phyloP scores from a whole-genome alignment of 1,140 invertebrate species.

The Drosophila simulans region DNA sequence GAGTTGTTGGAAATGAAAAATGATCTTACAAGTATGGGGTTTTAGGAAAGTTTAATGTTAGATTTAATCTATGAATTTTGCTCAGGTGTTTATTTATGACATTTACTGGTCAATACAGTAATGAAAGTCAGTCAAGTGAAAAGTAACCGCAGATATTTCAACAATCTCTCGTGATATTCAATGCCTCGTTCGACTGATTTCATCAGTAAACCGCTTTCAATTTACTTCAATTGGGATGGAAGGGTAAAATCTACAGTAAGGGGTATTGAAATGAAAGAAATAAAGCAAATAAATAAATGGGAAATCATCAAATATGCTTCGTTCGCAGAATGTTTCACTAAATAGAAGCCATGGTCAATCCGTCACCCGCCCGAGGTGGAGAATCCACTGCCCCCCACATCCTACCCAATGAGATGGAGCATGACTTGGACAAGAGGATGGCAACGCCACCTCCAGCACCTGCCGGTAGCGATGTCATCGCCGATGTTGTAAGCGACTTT shows the following conservation, averaged over 20 bases:
- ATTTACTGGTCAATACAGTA: constrained; percentile 7
- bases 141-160: constrained; percentile 58
- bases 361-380: constrained; percentile 33
- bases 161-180: constrained; percentile 62
- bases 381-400: constrained; percentile 22
- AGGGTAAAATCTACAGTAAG: background rate
- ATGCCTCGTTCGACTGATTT: constrained; percentile 62
- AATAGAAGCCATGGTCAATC: constrained; percentile 50
- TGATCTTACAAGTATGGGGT: background rate
- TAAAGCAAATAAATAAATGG: constrained; percentile 31
- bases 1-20: background rate
- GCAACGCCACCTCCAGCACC: constrained; percentile 13
- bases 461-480: constrained; percentile 67
- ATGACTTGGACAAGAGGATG: constrained; percentile 1
- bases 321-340: constrained; percentile 55
- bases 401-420: constrained; percentile 26
- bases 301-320: constrained; percentile 9
- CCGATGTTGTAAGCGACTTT: constrained; percentile 79
- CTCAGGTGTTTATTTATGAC: background rate
- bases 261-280: constrained; percentile 9
- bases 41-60: background rate
- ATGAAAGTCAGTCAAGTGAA: constrained; percentile 42
- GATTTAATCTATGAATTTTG: background rate
- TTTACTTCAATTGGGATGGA: constrained; percentile 63
- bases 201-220: constrained; percentile 64